phyloP scores from a whole-genome alignment of 2,113 vertebrate species.

The Triplophysa rosa region DNA sequence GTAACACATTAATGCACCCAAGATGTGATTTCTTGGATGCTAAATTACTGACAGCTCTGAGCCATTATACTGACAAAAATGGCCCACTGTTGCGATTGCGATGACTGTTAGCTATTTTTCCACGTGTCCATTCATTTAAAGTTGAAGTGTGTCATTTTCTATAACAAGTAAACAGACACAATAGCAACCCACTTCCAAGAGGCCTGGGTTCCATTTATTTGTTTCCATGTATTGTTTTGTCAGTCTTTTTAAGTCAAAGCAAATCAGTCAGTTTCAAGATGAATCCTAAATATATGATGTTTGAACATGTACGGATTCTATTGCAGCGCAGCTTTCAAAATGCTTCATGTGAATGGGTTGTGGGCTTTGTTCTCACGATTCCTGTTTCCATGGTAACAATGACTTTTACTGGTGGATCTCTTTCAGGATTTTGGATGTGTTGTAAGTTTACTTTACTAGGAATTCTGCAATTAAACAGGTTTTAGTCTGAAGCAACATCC shows the following conservation, averaged over 20 bases:
- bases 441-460: neutral
- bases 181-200: no score
- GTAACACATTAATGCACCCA: slow-evolving; percentile 46
- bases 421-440: slow-evolving; percentile 1
- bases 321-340: neutral
- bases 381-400: slow-evolving; percentile 28
- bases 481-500: no score
- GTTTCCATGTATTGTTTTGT: no score
- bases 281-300: neutral
- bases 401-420: neutral
- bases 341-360: neutral
- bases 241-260: no score
- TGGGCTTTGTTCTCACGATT: neutral
- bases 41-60: neutral
- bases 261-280: no score
- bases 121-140: neutral
- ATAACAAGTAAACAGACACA: no score
- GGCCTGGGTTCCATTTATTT: no score
- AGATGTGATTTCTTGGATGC: neutral
- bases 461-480: neutral
- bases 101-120: neutral
- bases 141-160: neutral
- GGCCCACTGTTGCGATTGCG: neutral
- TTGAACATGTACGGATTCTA: neutral
- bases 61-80: no score